Percentiles rank a stretch among this genome's conserved stretches.
Evolutionary conservation across 30 jellyfish, hydroid and myxozoan species (phyloP).

Genomic region (Turritopsis dohrnii): DNA sequence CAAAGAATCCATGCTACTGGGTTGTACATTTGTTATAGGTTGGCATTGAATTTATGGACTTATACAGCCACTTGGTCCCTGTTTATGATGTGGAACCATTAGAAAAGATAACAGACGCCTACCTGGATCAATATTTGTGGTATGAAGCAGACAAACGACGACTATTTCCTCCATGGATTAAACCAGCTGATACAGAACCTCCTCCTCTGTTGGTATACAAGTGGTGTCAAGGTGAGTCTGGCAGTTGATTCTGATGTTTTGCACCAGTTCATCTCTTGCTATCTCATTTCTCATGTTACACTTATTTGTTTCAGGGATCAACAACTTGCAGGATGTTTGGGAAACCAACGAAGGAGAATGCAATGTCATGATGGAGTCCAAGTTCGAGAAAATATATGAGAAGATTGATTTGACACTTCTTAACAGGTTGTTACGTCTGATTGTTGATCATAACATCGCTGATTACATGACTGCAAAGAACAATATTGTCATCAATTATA

Average conservation of each 20-base stretch:
- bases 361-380: constrained; percentile 97
- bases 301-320: constrained; percentile 61
- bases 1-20: neutral
- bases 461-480: constrained; percentile 99
- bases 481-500: constrained; percentile 92
- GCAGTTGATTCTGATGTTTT: no score
- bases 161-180: constrained; percentile 98
- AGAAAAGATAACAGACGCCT: constrained; percentile 98
- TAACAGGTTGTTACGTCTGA: constrained; percentile 85
- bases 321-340: constrained; percentile 97
- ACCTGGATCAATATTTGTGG: constrained; percentile 98
- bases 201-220: constrained; percentile 96
- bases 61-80: constrained; percentile 98
- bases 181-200: constrained; percentile 99
- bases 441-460: constrained; percentile 97
- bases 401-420: constrained; percentile 95
- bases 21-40: constrained; percentile 33
- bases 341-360: constrained; percentile 94
- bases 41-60: constrained; percentile 99
- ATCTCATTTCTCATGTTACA: no score
- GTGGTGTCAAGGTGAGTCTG: constrained; percentile 99
- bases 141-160: constrained; percentile 98
- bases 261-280: no score
- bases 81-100: constrained; percentile 98
- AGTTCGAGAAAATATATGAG: constrained; percentile 87